Evolutionary conservation across 1,140 invertebrate genomes (phyloP), one percentile per base, ranked within the genome.

Genomic region (Drosophila punjabiensis): DNA sequence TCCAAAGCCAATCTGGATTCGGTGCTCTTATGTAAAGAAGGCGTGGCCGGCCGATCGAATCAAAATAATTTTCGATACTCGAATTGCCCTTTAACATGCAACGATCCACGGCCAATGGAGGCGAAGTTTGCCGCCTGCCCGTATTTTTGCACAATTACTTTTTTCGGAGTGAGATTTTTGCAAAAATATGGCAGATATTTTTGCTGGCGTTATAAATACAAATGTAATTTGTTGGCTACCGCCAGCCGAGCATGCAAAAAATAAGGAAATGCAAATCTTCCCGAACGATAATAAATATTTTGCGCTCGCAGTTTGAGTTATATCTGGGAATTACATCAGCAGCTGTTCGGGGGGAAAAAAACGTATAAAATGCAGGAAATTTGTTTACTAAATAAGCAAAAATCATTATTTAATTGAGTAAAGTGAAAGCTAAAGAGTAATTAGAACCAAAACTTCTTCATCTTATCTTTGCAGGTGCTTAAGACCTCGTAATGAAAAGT

Each of bases 221-320:
- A 64, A 64, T 56, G 41, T 24, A 78, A 75, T 81, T 86, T 75
- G 79, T 79, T 86, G 50, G 73, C 50, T 48, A 65, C 47, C 37
- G 45, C 56, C 56, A 70, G 28, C 41, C 41, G 37, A 64, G 82
- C 82, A 62, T 70, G 45, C 32, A 63, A 69, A 77, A 73, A 56
- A 76, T 50, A 60, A 39, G 50, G 39, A 37, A 62, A 64, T 61
- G 35, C 43, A 20, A 48, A 65, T 20, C 43, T 41, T 37, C 48
- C 32, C n/a, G 59, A 77, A 59, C 45, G 37, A 53, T 37, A 60
- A 59, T 41, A 75, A 64, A 47, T 65, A 76, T 58, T 66, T 74
- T 32, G 4, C 20, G 10, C 1, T 28, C n/a, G 37, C 28, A 18
- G 16, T 13, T 24, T 33, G 30, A 39, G 55, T 35, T 63, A 67